Conservation (phyloP, 2,888 invertebrate species). For the Cistogaster globosa region DNA sequence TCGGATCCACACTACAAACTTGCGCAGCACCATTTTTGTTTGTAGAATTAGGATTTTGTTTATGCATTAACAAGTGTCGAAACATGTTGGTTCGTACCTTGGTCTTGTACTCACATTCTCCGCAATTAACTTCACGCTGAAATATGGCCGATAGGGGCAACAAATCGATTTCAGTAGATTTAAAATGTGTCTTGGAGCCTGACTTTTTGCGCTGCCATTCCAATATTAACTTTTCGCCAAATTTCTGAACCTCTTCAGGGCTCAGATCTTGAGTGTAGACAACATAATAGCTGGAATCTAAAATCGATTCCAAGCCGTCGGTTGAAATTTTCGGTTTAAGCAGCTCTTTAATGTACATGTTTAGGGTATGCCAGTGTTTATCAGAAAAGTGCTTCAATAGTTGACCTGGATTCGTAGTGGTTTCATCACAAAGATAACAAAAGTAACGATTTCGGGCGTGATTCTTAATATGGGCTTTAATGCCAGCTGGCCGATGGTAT, state of each 20-base stretch:
- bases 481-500: constrained; percentile 74
- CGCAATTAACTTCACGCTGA: constrained; percentile 86
- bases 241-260: constrained; percentile 74
- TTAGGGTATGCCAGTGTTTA: constrained; percentile 82
- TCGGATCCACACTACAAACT: constrained; percentile 88
- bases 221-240: constrained; percentile 75
- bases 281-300: constrained; percentile 80
- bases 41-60: constrained; percentile 76
- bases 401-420: constrained; percentile 76
- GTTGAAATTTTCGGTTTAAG: constrained; percentile 28
- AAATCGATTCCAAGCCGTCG: constrained; percentile 10
- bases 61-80: constrained; percentile 88
- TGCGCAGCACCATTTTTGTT: constrained; percentile 41
- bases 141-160: constrained; percentile 88
- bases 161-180: constrained; percentile 86
- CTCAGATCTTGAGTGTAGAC: constrained; percentile 81
- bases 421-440: constrained; percentile 85
- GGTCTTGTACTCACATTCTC: constrained; percentile 87
- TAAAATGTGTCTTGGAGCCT: constrained; percentile 80
- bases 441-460: constrained; percentile 86
- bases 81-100: constrained; percentile 89
- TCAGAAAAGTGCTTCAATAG: constrained; percentile 84
- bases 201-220: constrained; percentile 76
- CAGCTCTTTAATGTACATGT: constrained; percentile 60
- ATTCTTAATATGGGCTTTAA: constrained; percentile 85